Percentiles rank a stretch among this genome's conserved stretches.
phyloP scores from a whole-genome alignment of 2,797 vertebrate species.

The Telmatherina bonti region DNA sequence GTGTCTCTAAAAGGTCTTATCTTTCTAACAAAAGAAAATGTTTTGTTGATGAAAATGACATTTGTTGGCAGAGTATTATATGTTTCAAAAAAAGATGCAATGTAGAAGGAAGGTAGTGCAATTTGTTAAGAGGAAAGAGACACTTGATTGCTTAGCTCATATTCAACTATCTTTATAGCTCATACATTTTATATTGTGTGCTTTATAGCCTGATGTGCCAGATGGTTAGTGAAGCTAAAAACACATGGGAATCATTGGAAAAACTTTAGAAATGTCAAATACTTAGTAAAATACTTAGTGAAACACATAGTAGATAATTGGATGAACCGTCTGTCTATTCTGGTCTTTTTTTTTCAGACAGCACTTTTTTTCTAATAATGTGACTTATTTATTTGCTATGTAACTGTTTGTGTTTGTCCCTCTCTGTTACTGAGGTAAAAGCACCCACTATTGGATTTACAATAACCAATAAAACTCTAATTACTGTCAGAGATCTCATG shows the following conservation, averaged over 20 bases:
- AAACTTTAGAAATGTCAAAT: not conserved
- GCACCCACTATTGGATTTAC: constrained; percentile 43
- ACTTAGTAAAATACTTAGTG: not conserved
- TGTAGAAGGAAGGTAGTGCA: not conserved
- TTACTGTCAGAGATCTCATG: constrained; percentile 12
- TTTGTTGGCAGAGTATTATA: not conserved
- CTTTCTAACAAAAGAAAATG: not conserved
- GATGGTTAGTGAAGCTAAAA: not conserved
- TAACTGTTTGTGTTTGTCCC: constrained; percentile 54
- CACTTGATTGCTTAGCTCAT: not conserved
- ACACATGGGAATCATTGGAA: not conserved
- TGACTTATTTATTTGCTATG: constrained; percentile 57
- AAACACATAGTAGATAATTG: not conserved
- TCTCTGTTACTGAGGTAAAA: constrained; percentile 32
- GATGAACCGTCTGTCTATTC: not conserved
- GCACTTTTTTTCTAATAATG: constrained; percentile 39
- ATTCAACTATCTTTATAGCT: not conserved
- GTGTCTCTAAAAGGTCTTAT: not conserved
- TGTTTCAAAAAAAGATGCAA: not conserved
- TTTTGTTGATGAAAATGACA: not conserved
- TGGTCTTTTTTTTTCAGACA: not conserved
- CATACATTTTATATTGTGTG: not conserved
- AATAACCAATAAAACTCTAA: constrained; percentile 37
- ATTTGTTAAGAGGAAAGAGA: not conserved
- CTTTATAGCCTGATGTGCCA: not conserved